Evolutionary conservation across 2,797 vertebrate species (phyloP), one percentile per base, ranked within the genome.

Genomic region (Distichodus sexfasciatus): DNA sequence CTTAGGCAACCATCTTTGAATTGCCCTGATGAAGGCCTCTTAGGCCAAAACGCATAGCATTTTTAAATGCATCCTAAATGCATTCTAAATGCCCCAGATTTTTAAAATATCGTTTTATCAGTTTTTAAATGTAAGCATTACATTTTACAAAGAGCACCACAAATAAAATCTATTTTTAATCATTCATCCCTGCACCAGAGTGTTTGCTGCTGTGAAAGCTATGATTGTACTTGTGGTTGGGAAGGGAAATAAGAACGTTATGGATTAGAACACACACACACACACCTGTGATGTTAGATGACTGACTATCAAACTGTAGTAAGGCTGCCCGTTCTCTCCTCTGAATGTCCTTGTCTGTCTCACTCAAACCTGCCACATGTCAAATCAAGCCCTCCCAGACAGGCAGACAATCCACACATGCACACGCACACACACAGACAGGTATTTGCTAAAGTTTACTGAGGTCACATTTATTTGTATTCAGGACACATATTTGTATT

Each of bases 321-420:
- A 59, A 74, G 58, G 63, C 66, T 64, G 46, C 66, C 68, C 57
- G 43, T 55, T 48, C 63, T 48, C 63, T 59, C 72, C 68, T 71
- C 76, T 64, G 72, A 64, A 63, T 74, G 72, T 71, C 72, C 68
- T 78, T 75, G 72, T 78, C 76, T 51, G n/a, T 74, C 73, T 68
- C 64, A 14, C 59, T 74, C 71, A 50, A 55, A 59, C 51, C 51
- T n/a, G 7, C 44, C 35, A 51, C 68, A 71, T 71, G 74, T 72
- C 74, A 76, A 43, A 57, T 64, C 8, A 2, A 50, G 41, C 4
- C 35, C 19, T 26, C 43, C 62, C 47, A 67, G 41, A 24, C 28
- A 66, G 43, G 33, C 66, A 44, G n/a, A n/a, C n/a, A n/a, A n/a
- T n/a, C n/a, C 24, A 64, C 33, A 72, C 55, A 48, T 23, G 35